Evolutionary conservation across 1,140 invertebrate species (phyloP), one percentile per base, ranked within the genome.

Genomic region (Sitobion miscanthi): DNA sequence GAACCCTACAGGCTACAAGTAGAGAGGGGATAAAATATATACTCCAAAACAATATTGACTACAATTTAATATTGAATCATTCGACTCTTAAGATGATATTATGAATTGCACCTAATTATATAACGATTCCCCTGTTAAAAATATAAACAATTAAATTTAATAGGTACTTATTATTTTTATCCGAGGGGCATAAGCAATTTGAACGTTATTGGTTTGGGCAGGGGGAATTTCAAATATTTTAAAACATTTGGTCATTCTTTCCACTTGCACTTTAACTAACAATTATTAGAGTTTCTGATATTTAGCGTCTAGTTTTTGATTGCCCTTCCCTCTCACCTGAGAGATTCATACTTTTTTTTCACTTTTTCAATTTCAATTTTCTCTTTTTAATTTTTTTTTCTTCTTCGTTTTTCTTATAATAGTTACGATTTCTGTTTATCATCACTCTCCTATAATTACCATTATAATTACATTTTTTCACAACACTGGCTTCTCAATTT

Each of bases 401-500:
- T 77, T 17, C 62, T 69, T 69, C 4, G 4, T 77, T 77, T 77
- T 35, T n/a, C 30, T n/a, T n/a, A 77, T n/a, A 77, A 23, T 69
- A 4, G 11, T 4, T 77, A 77, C 0, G 62, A 62, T 77, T 77
- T 77, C 62, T n/a, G n/a, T 77, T 69, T 77, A 69, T 77, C 30
- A n/a, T n/a, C 14, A 6, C 0, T 77, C 17, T n/a, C n/a, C 14
- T 35, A n/a, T 77, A n/a, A 77, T 77, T 77, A 77, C 14, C n/a
- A 1, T n/a, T 77, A 77, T 77, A 35, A 77, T 77, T 77, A n/a
- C 17, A 77, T n/a, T 77, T 77, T 77, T 77, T 17, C 62, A 77
- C 30, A 77, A 77, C 62, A 77, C n/a, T 77, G 62, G 62, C 62
- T 77, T 77, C 62, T 77, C n/a, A 77, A n/a, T 77, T 77, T n/a